phyloP scores from a whole-genome alignment of 2,888 invertebrate species.

The Macrophya alboannulata region DNA sequence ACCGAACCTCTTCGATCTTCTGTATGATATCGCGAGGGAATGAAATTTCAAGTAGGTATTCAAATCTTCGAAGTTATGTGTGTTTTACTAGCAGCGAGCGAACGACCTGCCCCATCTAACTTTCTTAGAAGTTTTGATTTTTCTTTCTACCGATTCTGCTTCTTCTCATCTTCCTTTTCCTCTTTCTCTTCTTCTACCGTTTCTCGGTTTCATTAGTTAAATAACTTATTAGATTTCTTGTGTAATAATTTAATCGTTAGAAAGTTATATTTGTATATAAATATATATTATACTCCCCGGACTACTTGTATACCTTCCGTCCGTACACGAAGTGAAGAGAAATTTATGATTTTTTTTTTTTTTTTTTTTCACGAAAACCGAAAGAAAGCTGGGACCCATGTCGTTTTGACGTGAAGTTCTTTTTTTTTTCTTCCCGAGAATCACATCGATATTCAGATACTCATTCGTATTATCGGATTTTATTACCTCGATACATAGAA shows the following conservation, averaged over 20 bases:
- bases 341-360: conserved; percentile 14
- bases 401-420: neutral
- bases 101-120: neutral
- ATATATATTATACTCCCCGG: neutral
- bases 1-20: conserved; percentile 17
- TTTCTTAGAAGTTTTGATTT: conserved; percentile 11
- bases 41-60: conserved; percentile 30
- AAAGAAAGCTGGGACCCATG: neutral
- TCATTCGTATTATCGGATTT: neutral
- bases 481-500: neutral
- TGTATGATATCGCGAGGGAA: conserved; percentile 18
- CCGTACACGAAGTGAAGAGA: neutral
- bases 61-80: conserved; percentile 5
- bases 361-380: neutral
- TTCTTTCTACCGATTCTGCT: neutral
- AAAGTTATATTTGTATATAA: neutral
- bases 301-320: neutral
- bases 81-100: neutral
- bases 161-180: neutral
- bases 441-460: neutral
- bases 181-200: neutral
- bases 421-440: neutral
- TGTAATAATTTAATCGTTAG: conserved; percentile 9
- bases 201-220: neutral
- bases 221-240: neutral